A percentile compares a stretch with the other conserved stretches of the same genome.
These are phyloP conservation scores for Nomada flava DNA, from an alignment of 2,888 invertebrate genomes.

Conservation along the genomic window DNA sequence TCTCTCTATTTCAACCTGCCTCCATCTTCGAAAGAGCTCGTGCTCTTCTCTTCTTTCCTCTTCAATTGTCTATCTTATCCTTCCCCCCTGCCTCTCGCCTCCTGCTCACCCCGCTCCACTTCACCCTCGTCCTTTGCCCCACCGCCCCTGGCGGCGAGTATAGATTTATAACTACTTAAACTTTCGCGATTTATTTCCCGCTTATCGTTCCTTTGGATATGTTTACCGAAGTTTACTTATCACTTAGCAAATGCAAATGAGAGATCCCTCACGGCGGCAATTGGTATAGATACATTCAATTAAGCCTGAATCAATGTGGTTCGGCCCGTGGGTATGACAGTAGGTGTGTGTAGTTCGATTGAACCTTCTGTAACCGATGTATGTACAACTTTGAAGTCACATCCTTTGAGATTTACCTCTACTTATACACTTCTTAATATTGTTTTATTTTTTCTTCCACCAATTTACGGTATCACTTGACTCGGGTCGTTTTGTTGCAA, in stretches of 20 bases:
- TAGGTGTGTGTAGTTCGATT: slow-evolving; percentile 2
- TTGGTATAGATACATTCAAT: slow-evolving; percentile 59
- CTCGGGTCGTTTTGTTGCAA: too few species aligned
- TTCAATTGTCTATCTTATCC: slow-evolving; percentile 42
- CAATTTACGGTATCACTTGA: too few species aligned
- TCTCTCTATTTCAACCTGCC: slow-evolving; percentile 50
- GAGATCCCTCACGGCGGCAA: slow-evolving; percentile 38
- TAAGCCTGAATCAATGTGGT: slow-evolving; percentile 59
- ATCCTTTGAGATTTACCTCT: too few species aligned
- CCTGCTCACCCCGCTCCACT: background rate
- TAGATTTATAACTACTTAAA: slow-evolving; percentile 84
- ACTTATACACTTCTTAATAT: too few species aligned
- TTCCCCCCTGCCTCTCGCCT: background rate
- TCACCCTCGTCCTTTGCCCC: slow-evolving; percentile 4
- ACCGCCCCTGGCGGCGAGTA: slow-evolving; percentile 77
- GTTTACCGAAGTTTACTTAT: slow-evolving; percentile 83
- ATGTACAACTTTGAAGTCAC: background rate
- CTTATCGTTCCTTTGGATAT: slow-evolving; percentile 83
- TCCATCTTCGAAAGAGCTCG: slow-evolving; percentile 52
- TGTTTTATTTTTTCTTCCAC: too few species aligned
- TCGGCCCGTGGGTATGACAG: slow-evolving; percentile 21
- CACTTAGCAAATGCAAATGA: slow-evolving; percentile 84
- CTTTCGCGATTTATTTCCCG: slow-evolving; percentile 84
- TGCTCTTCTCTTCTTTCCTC: slow-evolving; percentile 43
- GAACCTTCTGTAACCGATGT: background rate